Evolutionary conservation across 2,888 invertebrate species (phyloP).

Genomic region (Tetropium fuscum): DNA sequence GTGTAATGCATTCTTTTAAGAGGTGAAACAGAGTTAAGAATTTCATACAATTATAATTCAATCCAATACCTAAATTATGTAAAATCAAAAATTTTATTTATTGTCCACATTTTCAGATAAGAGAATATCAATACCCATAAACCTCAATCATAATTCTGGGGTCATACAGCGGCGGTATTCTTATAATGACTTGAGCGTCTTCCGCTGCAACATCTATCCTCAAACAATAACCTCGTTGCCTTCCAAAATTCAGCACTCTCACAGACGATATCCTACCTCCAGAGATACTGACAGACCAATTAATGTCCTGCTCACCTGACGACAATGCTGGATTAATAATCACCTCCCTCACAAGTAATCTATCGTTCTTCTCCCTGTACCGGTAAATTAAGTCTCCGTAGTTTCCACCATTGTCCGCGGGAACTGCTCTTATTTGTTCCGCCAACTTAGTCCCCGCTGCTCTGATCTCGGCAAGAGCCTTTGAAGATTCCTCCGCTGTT

Average conservation of each 20-base stretch:
- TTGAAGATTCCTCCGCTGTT: constrained; percentile 24
- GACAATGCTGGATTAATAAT: constrained; percentile 42
- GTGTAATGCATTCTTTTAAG: too few relatives aligned
- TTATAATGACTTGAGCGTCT: constrained; percentile 46
- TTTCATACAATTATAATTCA: too few relatives aligned
- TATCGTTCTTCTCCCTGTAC: constrained; percentile 43
- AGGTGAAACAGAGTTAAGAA: too few relatives aligned
- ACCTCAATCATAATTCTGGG: constrained; percentile 52
- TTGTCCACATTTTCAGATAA: too few relatives aligned
- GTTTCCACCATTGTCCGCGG: constrained; percentile 47
- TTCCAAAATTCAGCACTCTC: constrained; percentile 51
- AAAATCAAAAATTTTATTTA: too few relatives aligned
- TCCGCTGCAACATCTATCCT: constrained; percentile 50
- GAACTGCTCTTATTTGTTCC: constrained; percentile 20
- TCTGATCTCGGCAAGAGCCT: constrained; percentile 15
- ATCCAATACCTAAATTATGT: too few relatives aligned
- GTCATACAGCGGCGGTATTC: constrained; percentile 46
- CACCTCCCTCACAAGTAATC: constrained; percentile 46
- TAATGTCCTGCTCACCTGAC: constrained; percentile 44
- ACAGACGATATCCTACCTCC: constrained; percentile 48
- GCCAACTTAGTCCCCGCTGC: constrained; percentile 35
- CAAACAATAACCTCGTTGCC: constrained; percentile 48
- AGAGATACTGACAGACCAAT: constrained; percentile 48
- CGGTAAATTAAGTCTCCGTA: constrained; percentile 48
- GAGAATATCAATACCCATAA: constrained; percentile 47